These are phyloP conservation scores for Chloroclysta siterata DNA, from an alignment of 2,888 invertebrate species.

Conservation along the genomic window DNA sequence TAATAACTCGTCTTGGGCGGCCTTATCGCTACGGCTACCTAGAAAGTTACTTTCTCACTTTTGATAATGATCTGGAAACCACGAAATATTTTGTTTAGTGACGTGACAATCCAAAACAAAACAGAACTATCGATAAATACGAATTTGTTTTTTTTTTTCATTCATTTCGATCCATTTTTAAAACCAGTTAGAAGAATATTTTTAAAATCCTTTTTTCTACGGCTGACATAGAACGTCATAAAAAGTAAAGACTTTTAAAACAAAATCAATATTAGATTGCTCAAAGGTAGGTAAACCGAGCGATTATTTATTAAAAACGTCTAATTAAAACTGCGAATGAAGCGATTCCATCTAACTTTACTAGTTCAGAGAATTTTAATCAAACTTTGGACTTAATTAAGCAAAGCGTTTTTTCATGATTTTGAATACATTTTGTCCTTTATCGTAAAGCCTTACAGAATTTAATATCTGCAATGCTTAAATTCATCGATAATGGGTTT, in stretches of 20 bases:
- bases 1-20: slow-evolving; percentile 45
- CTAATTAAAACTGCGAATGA: slow-evolving; percentile 18
- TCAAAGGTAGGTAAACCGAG: background rate
- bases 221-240: no score
- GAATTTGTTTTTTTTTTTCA: background rate
- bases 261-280: background rate
- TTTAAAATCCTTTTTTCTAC: no score
- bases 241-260: no score
- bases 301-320: background rate
- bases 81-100: slow-evolving; percentile 38
- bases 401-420: slow-evolving; percentile 16
- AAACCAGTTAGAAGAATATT: no score
- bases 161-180: no score
- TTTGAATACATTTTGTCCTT: slow-evolving; percentile 4
- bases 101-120: slow-evolving; percentile 28
- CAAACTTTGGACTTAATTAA: slow-evolving; percentile 8
- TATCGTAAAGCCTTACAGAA: slow-evolving; percentile 7
- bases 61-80: slow-evolving; percentile 41
- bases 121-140: background rate
- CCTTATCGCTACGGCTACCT: slow-evolving; percentile 43
- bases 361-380: slow-evolving; percentile 16
- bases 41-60: slow-evolving; percentile 42
- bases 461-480: slow-evolving; percentile 1
- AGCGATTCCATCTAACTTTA: slow-evolving; percentile 15
- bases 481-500: slow-evolving; percentile 1